Conservation (phyloP, 2,113 vertebrate species). For the Proterorhinus semilunaris region DNA sequence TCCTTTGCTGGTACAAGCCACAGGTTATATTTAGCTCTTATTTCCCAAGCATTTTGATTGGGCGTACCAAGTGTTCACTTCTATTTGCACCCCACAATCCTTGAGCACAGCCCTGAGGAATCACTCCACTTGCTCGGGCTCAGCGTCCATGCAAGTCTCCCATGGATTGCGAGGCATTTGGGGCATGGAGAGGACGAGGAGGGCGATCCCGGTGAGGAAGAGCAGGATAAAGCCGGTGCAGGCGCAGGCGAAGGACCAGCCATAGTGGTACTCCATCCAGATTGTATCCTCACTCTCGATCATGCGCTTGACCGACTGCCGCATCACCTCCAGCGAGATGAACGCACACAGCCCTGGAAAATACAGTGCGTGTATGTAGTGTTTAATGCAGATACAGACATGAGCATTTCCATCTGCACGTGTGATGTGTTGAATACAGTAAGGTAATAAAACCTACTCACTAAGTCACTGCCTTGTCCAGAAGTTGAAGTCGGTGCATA, state of each 20-base stretch:
- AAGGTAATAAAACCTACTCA: no score
- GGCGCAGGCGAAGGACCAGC: conserved; percentile 93
- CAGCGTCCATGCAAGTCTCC: conserved; percentile 97
- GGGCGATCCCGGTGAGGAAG: conserved; percentile 84
- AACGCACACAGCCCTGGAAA: conserved; percentile 89
- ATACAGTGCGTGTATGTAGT: no score
- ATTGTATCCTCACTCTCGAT: conserved; percentile 90
- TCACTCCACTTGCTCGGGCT: conserved; percentile 81
- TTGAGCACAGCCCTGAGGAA: not conserved
- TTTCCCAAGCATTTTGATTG: conserved; percentile 7
- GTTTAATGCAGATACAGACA: no score
- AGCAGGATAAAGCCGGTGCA: conserved; percentile 87
- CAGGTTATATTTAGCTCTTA: conserved; percentile 5
- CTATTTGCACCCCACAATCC: conserved; percentile 11
- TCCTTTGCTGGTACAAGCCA: not conserved
- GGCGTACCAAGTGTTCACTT: conserved; percentile 5
- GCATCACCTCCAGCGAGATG: conserved; percentile 94
- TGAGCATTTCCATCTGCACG: no score
- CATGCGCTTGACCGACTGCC: conserved; percentile 95
- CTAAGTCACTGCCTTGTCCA: no score
- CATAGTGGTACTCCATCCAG: conserved; percentile 89
- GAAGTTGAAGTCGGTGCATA: no score
- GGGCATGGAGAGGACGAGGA: conserved; percentile 91
- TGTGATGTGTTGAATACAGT: no score
- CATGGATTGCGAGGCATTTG: conserved; percentile 96